These are phyloP conservation scores for Chloroceryle amazona DNA, from an alignment of 2,797 vertebrate species.

Conservation along the genomic window DNA sequence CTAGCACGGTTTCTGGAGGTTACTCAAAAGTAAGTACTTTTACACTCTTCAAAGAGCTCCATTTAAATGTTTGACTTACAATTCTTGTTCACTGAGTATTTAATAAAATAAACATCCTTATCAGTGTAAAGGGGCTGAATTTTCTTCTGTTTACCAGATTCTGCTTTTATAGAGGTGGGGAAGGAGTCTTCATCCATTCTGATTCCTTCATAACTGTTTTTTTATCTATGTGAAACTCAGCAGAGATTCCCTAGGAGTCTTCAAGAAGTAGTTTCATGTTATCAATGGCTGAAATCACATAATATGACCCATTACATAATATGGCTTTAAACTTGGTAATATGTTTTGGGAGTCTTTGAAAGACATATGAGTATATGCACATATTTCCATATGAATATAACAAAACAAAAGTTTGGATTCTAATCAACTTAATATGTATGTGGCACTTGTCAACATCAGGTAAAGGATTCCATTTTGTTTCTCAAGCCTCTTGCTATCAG, in stretches of 20 bases:
- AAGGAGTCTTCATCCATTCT: neutral
- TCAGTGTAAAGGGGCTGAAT: neutral
- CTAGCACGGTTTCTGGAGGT: neutral
- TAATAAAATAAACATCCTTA: neutral
- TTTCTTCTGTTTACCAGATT: neutral
- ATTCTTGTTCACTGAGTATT: neutral
- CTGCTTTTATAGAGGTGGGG: neutral
- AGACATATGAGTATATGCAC: neutral
- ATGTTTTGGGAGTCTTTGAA: neutral
- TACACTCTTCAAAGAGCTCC: neutral
- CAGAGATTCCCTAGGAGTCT: neutral
- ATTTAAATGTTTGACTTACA: neutral
- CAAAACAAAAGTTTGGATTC: neutral
- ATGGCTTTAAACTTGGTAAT: neutral
- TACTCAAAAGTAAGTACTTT: conserved; percentile 58
- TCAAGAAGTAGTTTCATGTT: neutral
- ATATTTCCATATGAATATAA: neutral
- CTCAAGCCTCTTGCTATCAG: neutral
- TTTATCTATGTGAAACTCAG: neutral
- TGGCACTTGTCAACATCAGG: neutral
- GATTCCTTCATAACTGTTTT: neutral
- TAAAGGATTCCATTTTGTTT: neutral
- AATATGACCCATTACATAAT: neutral
- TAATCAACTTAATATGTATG: neutral
- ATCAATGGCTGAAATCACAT: neutral